Percentiles rank a stretch among this genome's conserved stretches.
Conservation (phyloP, 2,113 vertebrate species). For the Gulo gulo region DNA sequence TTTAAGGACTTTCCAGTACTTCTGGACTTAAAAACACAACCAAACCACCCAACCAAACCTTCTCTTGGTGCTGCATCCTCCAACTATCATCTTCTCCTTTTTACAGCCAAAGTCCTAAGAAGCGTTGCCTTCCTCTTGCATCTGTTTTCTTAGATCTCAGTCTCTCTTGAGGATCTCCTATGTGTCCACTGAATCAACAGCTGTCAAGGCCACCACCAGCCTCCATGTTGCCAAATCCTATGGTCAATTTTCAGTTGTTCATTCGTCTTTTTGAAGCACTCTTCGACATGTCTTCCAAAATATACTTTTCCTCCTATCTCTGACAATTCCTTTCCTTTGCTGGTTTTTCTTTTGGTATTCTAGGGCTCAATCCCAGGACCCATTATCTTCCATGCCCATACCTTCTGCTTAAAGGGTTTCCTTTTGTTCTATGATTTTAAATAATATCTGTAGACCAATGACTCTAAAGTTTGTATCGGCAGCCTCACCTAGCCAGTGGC, state of each 20-base stretch:
- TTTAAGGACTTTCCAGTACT: not conserved
- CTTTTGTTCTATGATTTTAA: not conserved
- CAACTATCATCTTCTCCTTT: not conserved
- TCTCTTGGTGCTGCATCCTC: not conserved
- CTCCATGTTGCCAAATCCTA: not conserved
- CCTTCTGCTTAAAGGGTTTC: not conserved
- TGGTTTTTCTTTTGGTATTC: not conserved
- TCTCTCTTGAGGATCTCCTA: not conserved
- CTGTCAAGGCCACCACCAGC: not conserved
- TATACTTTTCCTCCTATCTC: not conserved
- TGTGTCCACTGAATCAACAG: not conserved
- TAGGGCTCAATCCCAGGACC: not conserved
- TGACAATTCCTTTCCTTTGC: not conserved
- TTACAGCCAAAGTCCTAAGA: not conserved
- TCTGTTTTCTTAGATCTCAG: not conserved
- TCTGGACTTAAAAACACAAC: not conserved
- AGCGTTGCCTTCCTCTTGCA: not conserved
- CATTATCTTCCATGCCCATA: not conserved
- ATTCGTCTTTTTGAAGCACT: not conserved
- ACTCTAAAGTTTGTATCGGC: not conserved
- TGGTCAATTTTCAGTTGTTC: not conserved
- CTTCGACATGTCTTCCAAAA: not conserved
- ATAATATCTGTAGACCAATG: not conserved
- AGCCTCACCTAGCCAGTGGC: not conserved
- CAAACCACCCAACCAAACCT: not conserved